Conservation (phyloP, 2,797 vertebrate species). For the Acanthis flammea region DNA sequence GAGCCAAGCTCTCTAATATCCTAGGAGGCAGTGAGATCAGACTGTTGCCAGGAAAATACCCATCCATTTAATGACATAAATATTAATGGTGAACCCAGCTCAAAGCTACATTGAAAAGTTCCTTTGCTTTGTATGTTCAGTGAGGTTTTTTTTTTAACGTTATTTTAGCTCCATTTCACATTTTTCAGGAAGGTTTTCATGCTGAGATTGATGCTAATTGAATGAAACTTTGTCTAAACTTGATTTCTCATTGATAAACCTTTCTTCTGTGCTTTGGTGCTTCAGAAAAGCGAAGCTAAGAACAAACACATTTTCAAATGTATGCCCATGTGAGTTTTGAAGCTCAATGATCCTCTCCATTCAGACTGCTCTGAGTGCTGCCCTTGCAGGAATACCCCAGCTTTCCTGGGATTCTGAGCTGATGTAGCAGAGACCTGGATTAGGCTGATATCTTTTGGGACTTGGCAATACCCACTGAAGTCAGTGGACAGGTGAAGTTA, state of each 20-base stretch:
- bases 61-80: not conserved
- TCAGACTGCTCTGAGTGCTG: not conserved
- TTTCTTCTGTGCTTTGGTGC: not conserved
- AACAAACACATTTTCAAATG: not conserved
- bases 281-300: not conserved
- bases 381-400: not conserved
- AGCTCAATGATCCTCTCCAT: not conserved
- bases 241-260: not conserved
- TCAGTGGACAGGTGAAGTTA: not conserved
- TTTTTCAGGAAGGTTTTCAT: not conserved
- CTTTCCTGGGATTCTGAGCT: not conserved
- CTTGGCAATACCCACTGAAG: not conserved
- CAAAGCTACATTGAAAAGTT: not conserved
- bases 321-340: not conserved
- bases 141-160: not conserved
- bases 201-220: not conserved
- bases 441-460: not conserved
- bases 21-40: not conserved
- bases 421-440: not conserved
- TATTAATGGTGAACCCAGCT: not conserved
- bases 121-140: not conserved
- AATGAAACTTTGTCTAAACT: not conserved
- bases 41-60: not conserved
- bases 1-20: not conserved
- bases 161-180: not conserved